Conservation (phyloP, 2,888 invertebrate genomes). For the Synergus umbraculus region DNA sequence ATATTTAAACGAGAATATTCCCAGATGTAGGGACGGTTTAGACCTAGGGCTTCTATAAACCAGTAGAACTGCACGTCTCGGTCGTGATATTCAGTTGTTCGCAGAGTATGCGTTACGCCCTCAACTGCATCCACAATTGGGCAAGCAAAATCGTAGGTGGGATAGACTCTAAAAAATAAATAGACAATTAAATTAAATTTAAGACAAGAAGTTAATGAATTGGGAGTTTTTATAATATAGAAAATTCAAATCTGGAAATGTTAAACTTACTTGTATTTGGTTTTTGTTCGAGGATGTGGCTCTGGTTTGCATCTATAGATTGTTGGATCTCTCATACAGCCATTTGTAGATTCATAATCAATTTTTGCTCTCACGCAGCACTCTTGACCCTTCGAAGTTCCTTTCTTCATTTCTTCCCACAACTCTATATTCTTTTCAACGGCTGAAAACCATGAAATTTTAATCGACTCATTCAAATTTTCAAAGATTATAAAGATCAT, state of each 20-base stretch:
- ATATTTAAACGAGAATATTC: slow-evolving; percentile 96
- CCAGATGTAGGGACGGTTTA: slow-evolving; percentile 96
- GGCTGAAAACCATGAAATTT: slow-evolving; percentile 78
- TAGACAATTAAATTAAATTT: not conserved
- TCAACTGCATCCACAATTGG: slow-evolving; percentile 99
- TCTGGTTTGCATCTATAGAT: slow-evolving; percentile 99
- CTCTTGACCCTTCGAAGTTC: slow-evolving; percentile 87
- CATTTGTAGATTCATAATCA: slow-evolving; percentile 97
- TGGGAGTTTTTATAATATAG: not conserved
- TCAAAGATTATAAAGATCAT: not conserved
- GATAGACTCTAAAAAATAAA: slow-evolving; percentile 89
- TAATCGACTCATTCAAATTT: not conserved
- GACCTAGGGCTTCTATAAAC: slow-evolving; percentile 92
- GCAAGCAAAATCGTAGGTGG: slow-evolving; percentile 99
- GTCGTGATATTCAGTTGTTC: slow-evolving; percentile 99
- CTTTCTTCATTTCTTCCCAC: slow-evolving; percentile 97
- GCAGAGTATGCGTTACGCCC: slow-evolving; percentile 96
- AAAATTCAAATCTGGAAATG: not conserved
- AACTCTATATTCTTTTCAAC: slow-evolving; percentile 90
- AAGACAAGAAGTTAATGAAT: not conserved
- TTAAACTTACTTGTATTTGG: slow-evolving; percentile 90
- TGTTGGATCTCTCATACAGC: slow-evolving; percentile 98
- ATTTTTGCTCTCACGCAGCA: slow-evolving; percentile 98
- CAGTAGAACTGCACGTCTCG: slow-evolving; percentile 98
- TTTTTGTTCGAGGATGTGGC: slow-evolving; percentile 94